Evolutionary conservation across 2,888 invertebrate genomes (phyloP), one percentile per base, ranked within the genome.

Genomic region (Zele albiditarsus): DNA sequence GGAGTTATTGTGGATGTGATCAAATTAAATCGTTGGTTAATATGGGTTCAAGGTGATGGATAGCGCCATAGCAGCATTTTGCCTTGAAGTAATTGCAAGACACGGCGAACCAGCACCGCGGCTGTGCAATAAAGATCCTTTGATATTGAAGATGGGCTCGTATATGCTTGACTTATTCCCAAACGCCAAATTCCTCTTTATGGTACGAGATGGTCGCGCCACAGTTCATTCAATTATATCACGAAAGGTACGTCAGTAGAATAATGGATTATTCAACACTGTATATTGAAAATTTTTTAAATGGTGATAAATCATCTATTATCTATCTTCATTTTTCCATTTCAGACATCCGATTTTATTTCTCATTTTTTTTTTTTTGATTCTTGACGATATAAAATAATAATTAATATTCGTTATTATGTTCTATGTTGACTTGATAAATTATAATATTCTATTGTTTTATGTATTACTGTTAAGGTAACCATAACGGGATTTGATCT

Each of bases 171-270:
- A 97, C 88, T 92, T 99, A 77, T 99, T 99, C 91, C 99, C 99
- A 63, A 97, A 98, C 89, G 95, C 98, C 76, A 98, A 98, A 91
- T 99, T 98, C 91, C 92, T 99, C 84, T 96, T 99, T 90, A 98
- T 99, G 98, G 95, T 99, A 84, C 94, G 99, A 79, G 99, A 99
- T 90, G 99, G 99, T 31, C 93, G 99, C 79, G 99, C 99, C 78
- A 98, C 98, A 28, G 98, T 98, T 78, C 98, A 99, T 91, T 99
- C 98, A 79, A 98, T 99, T 89, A 98, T 99, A 87, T 95, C 96
- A 69, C 92, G 99, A 84, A 97, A 98, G 93, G 96, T 96, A 85
- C 80, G 81, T 57, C 42, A 33, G 12, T 28, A 31, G 28, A 10
- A 53, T 31, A 38, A 38, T 38, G 12, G 38, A 38, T 38, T 38